Conservation (phyloP, 2,797 vertebrate genomes). For the Silurus lanzhouensis region DNA sequence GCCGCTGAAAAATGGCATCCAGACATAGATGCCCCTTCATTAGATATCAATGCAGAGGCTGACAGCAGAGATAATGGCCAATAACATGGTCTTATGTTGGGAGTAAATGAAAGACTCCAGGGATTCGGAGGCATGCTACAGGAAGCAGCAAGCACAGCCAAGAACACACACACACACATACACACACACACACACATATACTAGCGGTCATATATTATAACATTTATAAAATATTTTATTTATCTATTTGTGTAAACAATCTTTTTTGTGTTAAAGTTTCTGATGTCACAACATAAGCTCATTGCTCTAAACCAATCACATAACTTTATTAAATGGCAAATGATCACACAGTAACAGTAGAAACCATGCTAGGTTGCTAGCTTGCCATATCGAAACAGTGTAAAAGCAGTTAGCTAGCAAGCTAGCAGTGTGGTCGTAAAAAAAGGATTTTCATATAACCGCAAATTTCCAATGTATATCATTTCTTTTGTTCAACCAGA, state of each 20-base stretch:
- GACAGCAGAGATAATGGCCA: slow-evolving; percentile 98
- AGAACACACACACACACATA: background rate
- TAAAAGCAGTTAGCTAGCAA: background rate
- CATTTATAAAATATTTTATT: background rate
- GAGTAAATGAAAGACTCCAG: slow-evolving; percentile 87
- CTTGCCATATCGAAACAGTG: background rate
- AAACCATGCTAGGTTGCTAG: background rate
- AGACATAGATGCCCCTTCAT: slow-evolving; percentile 88
- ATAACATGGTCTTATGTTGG: slow-evolving; percentile 88
- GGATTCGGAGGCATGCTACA: slow-evolving; percentile 77
- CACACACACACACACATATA: background rate
- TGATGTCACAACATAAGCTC: background rate
- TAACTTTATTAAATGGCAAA: background rate
- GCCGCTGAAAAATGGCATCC: slow-evolving; percentile 92
- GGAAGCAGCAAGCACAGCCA: background rate
- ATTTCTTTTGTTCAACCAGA: background rate
- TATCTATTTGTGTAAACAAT: no score
- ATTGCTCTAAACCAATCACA: background rate
- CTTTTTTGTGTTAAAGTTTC: no score
- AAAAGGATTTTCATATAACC: background rate
- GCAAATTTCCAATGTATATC: background rate
- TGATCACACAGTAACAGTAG: background rate
- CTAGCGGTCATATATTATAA: background rate
- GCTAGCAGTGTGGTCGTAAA: background rate
- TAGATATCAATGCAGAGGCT: slow-evolving; percentile 90